Evolutionary conservation across 2,113 vertebrate species (phyloP).

Genomic region (Toxostoma redivivum): DNA sequence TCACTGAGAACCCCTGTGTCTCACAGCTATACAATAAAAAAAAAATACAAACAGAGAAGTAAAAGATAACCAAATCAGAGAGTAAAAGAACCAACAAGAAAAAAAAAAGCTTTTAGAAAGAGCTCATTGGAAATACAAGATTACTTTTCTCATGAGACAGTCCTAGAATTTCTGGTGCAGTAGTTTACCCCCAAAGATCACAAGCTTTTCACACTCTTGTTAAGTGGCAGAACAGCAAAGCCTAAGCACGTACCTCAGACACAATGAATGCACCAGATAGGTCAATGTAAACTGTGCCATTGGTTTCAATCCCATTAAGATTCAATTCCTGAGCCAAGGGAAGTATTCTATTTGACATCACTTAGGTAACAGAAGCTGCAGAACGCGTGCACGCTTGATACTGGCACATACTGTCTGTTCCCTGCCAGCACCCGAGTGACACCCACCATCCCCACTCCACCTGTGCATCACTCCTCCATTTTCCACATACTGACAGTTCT

Average conservation of each 20-base stretch:
- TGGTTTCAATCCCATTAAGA: neutral
- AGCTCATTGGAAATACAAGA: neutral
- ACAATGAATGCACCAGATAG: neutral
- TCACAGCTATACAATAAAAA: neutral
- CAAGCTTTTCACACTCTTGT: neutral
- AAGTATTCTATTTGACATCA: neutral
- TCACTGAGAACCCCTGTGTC: neutral
- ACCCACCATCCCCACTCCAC: neutral
- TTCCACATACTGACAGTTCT: neutral
- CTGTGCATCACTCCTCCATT: neutral
- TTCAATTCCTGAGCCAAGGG: neutral
- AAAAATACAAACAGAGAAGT: neutral
- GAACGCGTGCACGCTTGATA: neutral
- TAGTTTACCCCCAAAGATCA: neutral
- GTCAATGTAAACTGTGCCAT: neutral
- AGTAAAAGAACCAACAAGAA: neutral
- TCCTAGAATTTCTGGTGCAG: neutral
- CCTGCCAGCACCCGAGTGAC: neutral
- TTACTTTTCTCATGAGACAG: neutral
- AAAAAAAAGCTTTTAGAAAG: neutral
- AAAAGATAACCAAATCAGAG: neutral
- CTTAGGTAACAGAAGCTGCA: neutral
- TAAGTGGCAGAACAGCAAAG: neutral
- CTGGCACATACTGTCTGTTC: neutral
- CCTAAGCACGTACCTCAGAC: neutral